Conservation (phyloP, 2,113 vertebrate species). For the Martes martes region DNA sequence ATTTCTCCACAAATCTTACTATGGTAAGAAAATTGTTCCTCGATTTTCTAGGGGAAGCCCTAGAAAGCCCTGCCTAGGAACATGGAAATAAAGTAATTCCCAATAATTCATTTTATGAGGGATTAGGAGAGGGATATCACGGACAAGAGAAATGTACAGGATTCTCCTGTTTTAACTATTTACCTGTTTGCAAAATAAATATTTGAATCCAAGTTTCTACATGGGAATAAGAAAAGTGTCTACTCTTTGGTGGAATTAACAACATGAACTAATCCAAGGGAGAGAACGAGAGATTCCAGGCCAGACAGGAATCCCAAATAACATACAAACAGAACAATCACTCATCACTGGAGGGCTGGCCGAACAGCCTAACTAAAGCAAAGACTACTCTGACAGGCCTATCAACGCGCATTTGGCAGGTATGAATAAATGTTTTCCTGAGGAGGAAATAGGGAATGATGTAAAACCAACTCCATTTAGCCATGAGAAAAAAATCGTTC, state of each 20-base stretch:
- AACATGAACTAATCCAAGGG: background rate
- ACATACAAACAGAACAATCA: background rate
- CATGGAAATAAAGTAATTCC: slow-evolving; percentile 10
- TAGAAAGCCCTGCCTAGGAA: background rate
- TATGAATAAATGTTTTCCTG: background rate
- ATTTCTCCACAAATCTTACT: background rate
- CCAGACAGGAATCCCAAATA: background rate
- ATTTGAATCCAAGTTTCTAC: slow-evolving; percentile 9
- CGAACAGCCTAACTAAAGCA: background rate
- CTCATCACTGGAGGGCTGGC: background rate
- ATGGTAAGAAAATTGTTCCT: background rate
- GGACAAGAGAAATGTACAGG: background rate
- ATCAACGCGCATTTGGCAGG: background rate
- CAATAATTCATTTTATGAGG: background rate
- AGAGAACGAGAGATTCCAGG: background rate
- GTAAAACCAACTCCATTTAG: background rate
- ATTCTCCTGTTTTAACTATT: background rate
- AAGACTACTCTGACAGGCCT: background rate
- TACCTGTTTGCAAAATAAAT: background rate
- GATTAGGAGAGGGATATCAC: background rate
- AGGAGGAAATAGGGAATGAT: background rate
- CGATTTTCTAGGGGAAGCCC: background rate
- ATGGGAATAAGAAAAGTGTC: background rate
- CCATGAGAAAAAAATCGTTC: background rate
- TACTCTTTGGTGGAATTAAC: background rate